A percentile compares a stretch with the other conserved stretches of the same genome.
Conservation (phyloP, 2,113 vertebrate genomes). For the Sorex araneus region DNA sequence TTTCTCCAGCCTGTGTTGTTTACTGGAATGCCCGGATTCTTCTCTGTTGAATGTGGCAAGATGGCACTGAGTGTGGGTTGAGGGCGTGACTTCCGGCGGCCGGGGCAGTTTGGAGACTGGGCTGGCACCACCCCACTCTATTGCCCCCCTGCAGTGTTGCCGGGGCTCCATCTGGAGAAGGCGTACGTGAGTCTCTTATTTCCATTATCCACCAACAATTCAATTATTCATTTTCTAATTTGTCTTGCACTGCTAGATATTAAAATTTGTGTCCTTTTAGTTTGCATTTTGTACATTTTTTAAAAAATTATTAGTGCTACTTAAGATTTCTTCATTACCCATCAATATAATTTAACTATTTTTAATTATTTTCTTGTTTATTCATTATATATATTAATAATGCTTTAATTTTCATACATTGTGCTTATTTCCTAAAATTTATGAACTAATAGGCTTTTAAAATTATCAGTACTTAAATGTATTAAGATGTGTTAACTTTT, state of each 20-base stretch:
- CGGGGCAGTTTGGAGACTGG: too few relatives aligned
- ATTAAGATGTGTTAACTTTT: neutral
- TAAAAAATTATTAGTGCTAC: too few relatives aligned
- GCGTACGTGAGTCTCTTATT: neutral
- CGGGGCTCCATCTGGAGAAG: too few relatives aligned
- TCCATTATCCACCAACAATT: neutral
- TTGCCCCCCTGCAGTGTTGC: too few relatives aligned
- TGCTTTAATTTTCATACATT: neutral
- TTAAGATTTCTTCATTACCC: neutral
- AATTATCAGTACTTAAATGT: neutral
- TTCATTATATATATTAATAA: neutral
- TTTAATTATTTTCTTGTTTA: neutral
- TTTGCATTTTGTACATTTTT: neutral
- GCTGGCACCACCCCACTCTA: too few relatives aligned
- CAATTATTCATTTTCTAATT: neutral
- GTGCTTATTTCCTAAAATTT: neutral
- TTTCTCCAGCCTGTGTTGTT: too few relatives aligned
- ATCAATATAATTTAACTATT: neutral
- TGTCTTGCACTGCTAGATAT: neutral
- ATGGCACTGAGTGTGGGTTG: too few relatives aligned
- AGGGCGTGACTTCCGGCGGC: too few relatives aligned
- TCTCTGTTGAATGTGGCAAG: too few relatives aligned
- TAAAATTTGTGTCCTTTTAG: neutral
- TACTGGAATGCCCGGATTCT: too few relatives aligned
- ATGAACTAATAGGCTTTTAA: neutral